Conservation (phyloP, 2,888 invertebrate species). For the Watsonalla cultraria region DNA sequence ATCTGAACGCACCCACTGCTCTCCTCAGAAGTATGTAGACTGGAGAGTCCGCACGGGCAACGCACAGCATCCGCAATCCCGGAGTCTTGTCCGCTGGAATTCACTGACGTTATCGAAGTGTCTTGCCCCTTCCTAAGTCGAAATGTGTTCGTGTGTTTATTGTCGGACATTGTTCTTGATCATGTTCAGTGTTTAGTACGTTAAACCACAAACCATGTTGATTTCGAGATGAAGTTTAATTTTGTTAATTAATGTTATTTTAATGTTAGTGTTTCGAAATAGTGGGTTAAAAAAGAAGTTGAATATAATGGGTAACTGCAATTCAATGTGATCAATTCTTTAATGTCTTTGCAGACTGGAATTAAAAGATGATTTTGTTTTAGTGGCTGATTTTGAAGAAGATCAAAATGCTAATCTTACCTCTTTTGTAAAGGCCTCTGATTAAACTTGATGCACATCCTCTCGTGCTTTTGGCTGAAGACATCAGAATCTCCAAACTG, state of each 20-base stretch:
- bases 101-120: constrained; percentile 87
- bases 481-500: constrained; percentile 54
- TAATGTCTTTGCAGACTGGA: too few species aligned
- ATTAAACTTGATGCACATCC: constrained; percentile 74
- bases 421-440: constrained; percentile 70
- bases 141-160: constrained; percentile 19
- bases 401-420: constrained; percentile 28
- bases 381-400: neutral
- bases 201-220: neutral
- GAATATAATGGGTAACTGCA: too few species aligned
- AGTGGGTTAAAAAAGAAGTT: too few species aligned
- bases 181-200: constrained; percentile 1
- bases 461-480: constrained; percentile 67
- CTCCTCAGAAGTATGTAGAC: constrained; percentile 82
- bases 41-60: constrained; percentile 84
- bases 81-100: constrained; percentile 90
- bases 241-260: neutral
- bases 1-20: constrained; percentile 80
- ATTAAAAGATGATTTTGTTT: neutral
- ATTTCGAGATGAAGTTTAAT: neutral
- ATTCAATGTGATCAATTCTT: too few species aligned
- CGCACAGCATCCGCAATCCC: constrained; percentile 81
- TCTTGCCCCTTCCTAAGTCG: constrained; percentile 76
- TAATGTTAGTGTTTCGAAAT: too few species aligned
- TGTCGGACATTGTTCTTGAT: neutral